Evolutionary conservation across 2,888 invertebrate genomes (phyloP).

Genomic region (Desoria tigrina): DNA sequence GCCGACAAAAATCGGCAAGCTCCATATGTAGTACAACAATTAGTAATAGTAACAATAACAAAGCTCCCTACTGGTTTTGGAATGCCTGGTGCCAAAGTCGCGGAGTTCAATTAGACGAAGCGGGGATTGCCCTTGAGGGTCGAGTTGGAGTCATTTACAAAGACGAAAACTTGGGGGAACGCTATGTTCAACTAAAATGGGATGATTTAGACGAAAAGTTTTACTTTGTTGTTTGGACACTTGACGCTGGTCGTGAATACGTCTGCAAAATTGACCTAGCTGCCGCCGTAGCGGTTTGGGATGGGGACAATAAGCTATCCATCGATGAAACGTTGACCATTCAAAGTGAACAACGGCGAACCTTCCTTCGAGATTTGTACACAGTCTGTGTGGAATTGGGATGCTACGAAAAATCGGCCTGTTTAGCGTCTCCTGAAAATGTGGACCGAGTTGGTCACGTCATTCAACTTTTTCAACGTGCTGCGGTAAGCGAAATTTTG

Average conservation of each 20-base stretch:
- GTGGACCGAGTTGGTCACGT: conserved; percentile 47
- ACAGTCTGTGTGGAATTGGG: conserved; percentile 50
- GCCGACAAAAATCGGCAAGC: conserved; percentile 4
- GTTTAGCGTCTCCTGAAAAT: conserved; percentile 48
- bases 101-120: conserved; percentile 52
- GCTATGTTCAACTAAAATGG: conserved; percentile 52
- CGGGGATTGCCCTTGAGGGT: conserved; percentile 50
- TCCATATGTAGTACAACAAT: conserved; percentile 11
- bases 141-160: conserved; percentile 43
- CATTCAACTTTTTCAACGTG: conserved; percentile 49
- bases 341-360: conserved; percentile 47
- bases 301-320: conserved; percentile 44
- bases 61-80: conserved; percentile 52
- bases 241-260: conserved; percentile 47
- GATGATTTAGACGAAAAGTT: conserved; percentile 49
- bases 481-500: conserved; percentile 42
- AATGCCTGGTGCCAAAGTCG: conserved; percentile 45
- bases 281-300: conserved; percentile 48
- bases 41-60: conserved; percentile 9
- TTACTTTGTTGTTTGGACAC: conserved; percentile 49
- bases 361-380: conserved; percentile 48
- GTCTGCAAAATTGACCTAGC: conserved; percentile 50
- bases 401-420: conserved; percentile 50
- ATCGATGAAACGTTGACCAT: conserved; percentile 42
- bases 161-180: conserved; percentile 46